phyloP scores from a whole-genome alignment of 2,113 vertebrate genomes.

The Pterophyllum scalare region DNA sequence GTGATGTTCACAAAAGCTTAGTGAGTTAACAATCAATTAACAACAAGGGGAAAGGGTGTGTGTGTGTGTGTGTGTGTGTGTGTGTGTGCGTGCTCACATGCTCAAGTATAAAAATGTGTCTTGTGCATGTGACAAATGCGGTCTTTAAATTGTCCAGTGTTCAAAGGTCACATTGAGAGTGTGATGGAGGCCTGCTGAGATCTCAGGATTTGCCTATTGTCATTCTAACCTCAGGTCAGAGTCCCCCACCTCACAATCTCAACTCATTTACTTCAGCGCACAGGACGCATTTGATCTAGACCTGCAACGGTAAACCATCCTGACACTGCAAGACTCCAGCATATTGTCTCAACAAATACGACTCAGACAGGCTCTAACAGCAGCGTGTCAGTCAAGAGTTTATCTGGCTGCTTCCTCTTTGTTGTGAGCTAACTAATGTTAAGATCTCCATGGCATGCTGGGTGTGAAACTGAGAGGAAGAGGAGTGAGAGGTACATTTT shows the following conservation, averaged over 20 bases:
- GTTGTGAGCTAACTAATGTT: slow-evolving; percentile 56
- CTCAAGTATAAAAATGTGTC: background rate
- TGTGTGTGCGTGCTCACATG: too few relatives aligned
- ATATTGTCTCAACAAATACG: slow-evolving; percentile 51
- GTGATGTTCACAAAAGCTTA: slow-evolving; percentile 17
- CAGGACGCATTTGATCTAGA: slow-evolving; percentile 65
- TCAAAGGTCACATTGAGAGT: slow-evolving; percentile 55
- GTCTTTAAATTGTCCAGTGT: slow-evolving; percentile 39
- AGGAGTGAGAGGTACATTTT: slow-evolving; percentile 11
- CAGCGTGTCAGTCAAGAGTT: slow-evolving; percentile 47
- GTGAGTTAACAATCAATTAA: slow-evolving; percentile 18
- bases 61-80: background rate
- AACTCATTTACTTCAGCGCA: slow-evolving; percentile 63
- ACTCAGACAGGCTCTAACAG: slow-evolving; percentile 40
- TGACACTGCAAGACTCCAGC: slow-evolving; percentile 44
- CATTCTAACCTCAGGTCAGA: slow-evolving; percentile 59
- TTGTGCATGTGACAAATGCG: slow-evolving; percentile 35
- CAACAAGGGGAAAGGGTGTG: background rate
- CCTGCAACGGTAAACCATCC: slow-evolving; percentile 60
- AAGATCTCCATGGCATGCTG: slow-evolving; percentile 47
- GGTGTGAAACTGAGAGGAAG: slow-evolving; percentile 49
- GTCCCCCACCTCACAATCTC: slow-evolving; percentile 48
- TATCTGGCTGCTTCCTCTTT: slow-evolving; percentile 56
- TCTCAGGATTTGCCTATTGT: slow-evolving; percentile 57
- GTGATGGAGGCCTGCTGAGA: slow-evolving; percentile 59